These are phyloP conservation scores for Alloscopus bannaensis DNA, from an alignment of 2,888 invertebrate species.

Conservation along the genomic window DNA sequence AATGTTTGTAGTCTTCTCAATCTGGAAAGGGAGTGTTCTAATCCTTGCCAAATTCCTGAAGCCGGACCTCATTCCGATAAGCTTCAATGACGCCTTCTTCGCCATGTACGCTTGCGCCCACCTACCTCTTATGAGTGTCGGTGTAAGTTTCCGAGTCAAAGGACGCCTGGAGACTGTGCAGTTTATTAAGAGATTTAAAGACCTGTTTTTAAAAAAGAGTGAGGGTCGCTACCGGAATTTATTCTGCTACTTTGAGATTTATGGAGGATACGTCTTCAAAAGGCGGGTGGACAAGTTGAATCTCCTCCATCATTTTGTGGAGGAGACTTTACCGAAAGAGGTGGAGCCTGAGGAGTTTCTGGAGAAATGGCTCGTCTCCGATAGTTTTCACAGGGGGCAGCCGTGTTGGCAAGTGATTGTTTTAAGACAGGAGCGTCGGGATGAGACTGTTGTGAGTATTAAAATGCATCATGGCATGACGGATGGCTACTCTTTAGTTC, in stretches of 20 bases:
- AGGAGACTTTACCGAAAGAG: conserved; percentile 29
- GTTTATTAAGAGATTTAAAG: conserved; percentile 33
- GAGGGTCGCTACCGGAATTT: conserved; percentile 27
- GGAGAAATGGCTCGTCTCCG: conserved; percentile 24
- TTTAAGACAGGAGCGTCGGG: conserved; percentile 18
- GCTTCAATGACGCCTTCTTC: conserved; percentile 37
- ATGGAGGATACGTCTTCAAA: conserved; percentile 45
- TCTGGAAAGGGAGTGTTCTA: neutral
- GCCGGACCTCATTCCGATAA: conserved; percentile 25
- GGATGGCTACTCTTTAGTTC: conserved; percentile 52
- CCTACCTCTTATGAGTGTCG: conserved; percentile 42
- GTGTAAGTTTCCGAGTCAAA: conserved; percentile 19
- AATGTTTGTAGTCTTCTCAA: neutral
- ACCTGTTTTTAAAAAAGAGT: conserved; percentile 18
- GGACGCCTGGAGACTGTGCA: conserved; percentile 36
- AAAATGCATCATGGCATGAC: conserved; percentile 57
- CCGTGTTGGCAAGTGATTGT: conserved; percentile 54
- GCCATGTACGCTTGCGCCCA: conserved; percentile 40
- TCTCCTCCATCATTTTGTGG: conserved; percentile 43
- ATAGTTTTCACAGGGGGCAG: conserved; percentile 32
- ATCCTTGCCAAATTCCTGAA: neutral
- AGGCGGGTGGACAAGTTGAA: conserved; percentile 15
- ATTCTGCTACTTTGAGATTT: conserved; percentile 36
- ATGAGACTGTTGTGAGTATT: conserved; percentile 31
- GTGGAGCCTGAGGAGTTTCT: conserved; percentile 43